These are phyloP conservation scores for Drosophila mimica DNA, from an alignment of 2,888 invertebrate species.

Conservation along the genomic window DNA sequence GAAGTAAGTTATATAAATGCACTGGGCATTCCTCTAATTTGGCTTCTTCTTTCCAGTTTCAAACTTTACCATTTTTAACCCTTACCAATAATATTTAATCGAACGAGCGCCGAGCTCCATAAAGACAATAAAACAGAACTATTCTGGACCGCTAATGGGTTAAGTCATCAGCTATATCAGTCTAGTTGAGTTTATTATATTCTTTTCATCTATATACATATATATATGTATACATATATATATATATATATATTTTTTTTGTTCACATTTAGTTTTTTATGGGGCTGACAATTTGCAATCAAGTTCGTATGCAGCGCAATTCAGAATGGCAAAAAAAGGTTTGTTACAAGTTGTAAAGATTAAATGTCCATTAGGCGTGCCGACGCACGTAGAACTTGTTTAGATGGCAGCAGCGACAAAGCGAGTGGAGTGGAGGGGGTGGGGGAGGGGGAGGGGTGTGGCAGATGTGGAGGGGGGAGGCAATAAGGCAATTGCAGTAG, in stretches of 20 bases:
- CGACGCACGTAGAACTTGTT: constrained; percentile 70
- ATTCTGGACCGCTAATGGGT: constrained; percentile 22
- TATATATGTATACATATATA: constrained; percentile 3
- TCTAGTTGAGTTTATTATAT: constrained; percentile 41
- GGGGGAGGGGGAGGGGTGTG: neutral
- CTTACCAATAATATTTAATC: neutral
- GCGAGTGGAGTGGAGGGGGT: neutral
- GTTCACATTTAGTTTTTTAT: constrained; percentile 20
- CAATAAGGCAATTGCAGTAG: constrained; percentile 5
- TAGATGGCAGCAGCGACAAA: constrained; percentile 25
- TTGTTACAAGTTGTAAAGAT: constrained; percentile 78
- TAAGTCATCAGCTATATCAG: constrained; percentile 39
- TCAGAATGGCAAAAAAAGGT: constrained; percentile 41
- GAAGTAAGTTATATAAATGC: constrained; percentile 1
- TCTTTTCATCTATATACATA: constrained; percentile 43
- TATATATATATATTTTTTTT: neutral
- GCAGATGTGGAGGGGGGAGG: neutral
- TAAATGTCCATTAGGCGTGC: constrained; percentile 77
- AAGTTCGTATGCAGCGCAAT: constrained; percentile 45
- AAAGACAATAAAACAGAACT: neutral
- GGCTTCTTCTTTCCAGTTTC: neutral
- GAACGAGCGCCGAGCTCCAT: neutral
- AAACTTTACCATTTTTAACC: neutral
- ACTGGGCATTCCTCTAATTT: neutral
- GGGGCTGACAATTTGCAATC: constrained; percentile 69